A percentile compares a stretch with the other conserved stretches of the same genome.
Conservation (phyloP, 2,113 vertebrate genomes). For the Hemichromis elongatus region DNA sequence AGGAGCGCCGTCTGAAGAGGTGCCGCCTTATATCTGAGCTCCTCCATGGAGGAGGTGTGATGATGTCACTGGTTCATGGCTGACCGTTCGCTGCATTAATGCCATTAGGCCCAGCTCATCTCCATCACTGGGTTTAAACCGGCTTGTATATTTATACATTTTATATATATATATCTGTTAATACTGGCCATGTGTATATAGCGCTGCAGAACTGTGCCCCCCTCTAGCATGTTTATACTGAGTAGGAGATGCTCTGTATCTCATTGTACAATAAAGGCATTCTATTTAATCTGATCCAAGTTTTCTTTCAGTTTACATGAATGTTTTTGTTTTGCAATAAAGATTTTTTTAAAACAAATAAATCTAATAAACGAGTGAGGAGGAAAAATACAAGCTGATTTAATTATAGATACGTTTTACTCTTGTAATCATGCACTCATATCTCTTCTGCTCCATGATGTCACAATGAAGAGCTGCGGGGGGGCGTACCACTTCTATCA, state of each 20-base stretch:
- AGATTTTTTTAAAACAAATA: background rate
- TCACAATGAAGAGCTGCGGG: background rate
- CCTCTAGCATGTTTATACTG: no score
- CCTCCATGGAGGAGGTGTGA: background rate
- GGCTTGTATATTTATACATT: no score
- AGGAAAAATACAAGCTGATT: background rate
- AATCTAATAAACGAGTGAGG: background rate
- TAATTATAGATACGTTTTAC: background rate
- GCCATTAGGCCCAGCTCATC: no score
- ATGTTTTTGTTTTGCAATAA: background rate
- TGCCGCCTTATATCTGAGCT: background rate
- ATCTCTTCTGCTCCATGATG: background rate
- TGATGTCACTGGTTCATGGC: background rate
- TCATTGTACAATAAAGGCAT: no score
- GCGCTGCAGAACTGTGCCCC: no score
- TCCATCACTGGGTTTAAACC: background rate
- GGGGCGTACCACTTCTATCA: background rate
- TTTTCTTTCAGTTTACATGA: background rate
- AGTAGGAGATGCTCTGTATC: no score
- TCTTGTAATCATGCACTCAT: background rate
- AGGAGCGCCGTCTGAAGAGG: background rate
- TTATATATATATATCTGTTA: no score
- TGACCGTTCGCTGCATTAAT: no score
- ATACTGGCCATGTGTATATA: no score
- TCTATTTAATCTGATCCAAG: background rate